A percentile compares a stretch with the other conserved stretches of the same genome.
phyloP scores from a whole-genome alignment of 2,113 vertebrate genomes.

The Pipa parva region DNA sequence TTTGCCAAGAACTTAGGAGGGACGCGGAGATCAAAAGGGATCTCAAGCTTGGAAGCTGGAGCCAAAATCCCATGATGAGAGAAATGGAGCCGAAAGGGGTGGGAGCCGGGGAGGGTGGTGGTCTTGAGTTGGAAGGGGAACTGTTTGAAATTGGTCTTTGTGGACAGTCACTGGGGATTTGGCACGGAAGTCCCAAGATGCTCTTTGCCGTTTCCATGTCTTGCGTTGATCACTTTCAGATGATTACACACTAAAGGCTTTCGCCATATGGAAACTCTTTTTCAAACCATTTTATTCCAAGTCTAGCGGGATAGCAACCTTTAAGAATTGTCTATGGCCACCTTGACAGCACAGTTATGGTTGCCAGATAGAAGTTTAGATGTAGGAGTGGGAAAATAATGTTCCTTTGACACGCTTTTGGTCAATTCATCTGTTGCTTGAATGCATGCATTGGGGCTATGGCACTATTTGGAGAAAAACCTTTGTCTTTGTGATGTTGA shows the following conservation, averaged over 20 bases:
- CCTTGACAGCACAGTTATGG: too few relatives aligned
- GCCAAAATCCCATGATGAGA: slow-evolving; percentile 31
- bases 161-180: slow-evolving; percentile 3
- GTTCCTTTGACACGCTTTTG: too few relatives aligned
- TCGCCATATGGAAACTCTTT: slow-evolving; percentile 12
- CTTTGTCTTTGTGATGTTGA: too few relatives aligned
- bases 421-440: too few relatives aligned
- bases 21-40: slow-evolving; percentile 33
- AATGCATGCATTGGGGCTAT: too few relatives aligned
- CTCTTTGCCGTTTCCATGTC: neutral
- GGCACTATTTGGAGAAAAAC: too few relatives aligned
- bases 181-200: slow-evolving; percentile 18
- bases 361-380: too few relatives aligned
- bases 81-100: slow-evolving; percentile 13
- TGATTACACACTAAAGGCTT: slow-evolving; percentile 1
- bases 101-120: too few relatives aligned
- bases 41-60: slow-evolving; percentile 37
- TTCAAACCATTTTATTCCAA: neutral
- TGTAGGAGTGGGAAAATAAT: too few relatives aligned
- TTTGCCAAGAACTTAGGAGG: slow-evolving; percentile 29
- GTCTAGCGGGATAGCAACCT: too few relatives aligned
- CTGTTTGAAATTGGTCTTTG: slow-evolving; percentile 20
- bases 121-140: slow-evolving; percentile 5
- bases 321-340: too few relatives aligned
- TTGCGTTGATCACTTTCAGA: neutral